These are phyloP conservation scores for Chironomus riparius DNA, from an alignment of 2,888 invertebrate genomes.

Conservation along the genomic window DNA sequence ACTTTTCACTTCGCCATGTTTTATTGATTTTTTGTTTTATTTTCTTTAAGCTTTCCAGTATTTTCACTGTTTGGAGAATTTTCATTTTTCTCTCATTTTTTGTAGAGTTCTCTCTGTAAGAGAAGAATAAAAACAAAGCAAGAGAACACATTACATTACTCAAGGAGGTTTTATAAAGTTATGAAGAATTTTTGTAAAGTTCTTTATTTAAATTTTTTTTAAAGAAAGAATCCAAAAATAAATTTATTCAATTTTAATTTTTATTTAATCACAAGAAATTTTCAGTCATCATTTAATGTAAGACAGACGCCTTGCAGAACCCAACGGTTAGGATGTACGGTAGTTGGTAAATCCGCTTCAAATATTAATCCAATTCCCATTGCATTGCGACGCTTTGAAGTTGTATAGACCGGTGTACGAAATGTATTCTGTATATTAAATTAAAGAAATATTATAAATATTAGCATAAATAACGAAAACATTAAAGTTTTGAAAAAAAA, in stretches of 20 bases:
- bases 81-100: background rate
- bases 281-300: constrained; percentile 70
- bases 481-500: background rate
- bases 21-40: constrained; percentile 16
- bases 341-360: constrained; percentile 75
- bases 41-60: background rate
- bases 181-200: background rate
- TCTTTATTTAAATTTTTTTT: too few relatives aligned
- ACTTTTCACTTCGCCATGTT: constrained; percentile 21
- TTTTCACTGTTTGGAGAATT: background rate
- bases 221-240: background rate
- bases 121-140: background rate
- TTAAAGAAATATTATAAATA: background rate
- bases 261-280: background rate
- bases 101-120: background rate
- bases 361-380: constrained; percentile 89
- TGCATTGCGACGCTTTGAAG: constrained; percentile 74
- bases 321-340: constrained; percentile 82
- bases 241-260: background rate
- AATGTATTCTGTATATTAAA: constrained; percentile 63
- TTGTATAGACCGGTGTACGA: constrained; percentile 82
- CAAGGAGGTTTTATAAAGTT: background rate
- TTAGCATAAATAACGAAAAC: background rate
- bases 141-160: background rate
- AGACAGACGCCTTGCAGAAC: constrained; percentile 83